These are phyloP conservation scores for Oasisia sp. DNA, from an alignment of 2,888 invertebrate species.

Conservation along the genomic window DNA sequence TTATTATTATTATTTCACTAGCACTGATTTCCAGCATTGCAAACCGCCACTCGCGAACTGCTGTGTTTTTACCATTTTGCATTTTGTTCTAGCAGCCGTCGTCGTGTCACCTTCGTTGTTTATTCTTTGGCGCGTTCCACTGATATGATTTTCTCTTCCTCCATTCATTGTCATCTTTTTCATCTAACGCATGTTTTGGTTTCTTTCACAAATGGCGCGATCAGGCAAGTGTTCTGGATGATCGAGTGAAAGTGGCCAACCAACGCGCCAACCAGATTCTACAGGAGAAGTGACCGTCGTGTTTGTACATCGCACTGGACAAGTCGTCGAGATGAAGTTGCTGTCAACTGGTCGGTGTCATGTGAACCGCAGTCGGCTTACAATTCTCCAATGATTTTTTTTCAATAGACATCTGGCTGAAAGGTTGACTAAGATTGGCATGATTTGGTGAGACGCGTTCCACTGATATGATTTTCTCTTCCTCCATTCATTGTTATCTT, in stretches of 20 bases:
- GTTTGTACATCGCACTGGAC: not conserved
- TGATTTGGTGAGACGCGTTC: not conserved
- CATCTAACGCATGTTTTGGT: not conserved
- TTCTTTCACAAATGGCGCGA: not conserved
- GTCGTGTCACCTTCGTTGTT: not conserved
- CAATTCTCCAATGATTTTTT: not conserved
- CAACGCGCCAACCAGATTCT: conserved; percentile 58
- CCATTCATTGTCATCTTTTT: not conserved
- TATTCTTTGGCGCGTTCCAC: not conserved
- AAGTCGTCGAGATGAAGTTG: not conserved
- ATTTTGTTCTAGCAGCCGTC: not conserved
- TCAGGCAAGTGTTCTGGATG: conserved; percentile 53
- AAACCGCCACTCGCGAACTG: not conserved
- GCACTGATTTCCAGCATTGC: not conserved
- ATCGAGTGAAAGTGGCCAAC: conserved; percentile 57
- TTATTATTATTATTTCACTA: not conserved
- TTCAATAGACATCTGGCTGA: not conserved
- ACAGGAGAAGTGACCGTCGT: conserved; percentile 22
- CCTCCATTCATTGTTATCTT: not conserved
- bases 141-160: conserved; percentile 8
- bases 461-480: conserved; percentile 8
- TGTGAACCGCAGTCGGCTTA: not conserved
- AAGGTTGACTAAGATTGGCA: not conserved
- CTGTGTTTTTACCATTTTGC: not conserved
- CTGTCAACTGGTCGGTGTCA: not conserved